Evolutionary conservation across 2,113 vertebrate genomes (phyloP).

Genomic region (Azemiops feae): DNA sequence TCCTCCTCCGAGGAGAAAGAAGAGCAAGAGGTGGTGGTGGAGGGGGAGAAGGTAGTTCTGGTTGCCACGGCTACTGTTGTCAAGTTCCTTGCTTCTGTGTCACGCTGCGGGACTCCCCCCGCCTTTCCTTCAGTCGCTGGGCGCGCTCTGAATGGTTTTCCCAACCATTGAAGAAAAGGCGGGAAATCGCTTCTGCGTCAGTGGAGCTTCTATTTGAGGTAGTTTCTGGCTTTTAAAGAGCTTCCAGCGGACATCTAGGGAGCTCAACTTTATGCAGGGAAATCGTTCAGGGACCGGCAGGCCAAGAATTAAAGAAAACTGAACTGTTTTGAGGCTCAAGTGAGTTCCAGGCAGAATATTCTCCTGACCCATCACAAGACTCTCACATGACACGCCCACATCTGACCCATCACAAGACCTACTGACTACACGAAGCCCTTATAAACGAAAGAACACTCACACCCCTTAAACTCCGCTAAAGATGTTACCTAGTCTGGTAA

Average conservation of each 20-base stretch:
- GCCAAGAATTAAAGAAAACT: background rate
- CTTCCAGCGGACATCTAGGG: background rate
- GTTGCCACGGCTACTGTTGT: background rate
- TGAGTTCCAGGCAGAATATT: background rate
- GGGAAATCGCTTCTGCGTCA: background rate
- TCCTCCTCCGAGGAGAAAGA: background rate
- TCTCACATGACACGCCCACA: too few relatives aligned
- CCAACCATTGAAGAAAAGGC: background rate
- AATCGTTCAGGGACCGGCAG: background rate
- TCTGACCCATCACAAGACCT: too few relatives aligned
- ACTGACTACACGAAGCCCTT: too few relatives aligned
- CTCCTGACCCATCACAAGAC: background rate
- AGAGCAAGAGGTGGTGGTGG: background rate
- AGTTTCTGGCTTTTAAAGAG: background rate
- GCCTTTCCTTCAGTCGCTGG: too few relatives aligned
- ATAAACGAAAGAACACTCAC: too few relatives aligned
- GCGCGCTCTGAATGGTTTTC: background rate
- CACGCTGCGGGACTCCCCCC: background rate
- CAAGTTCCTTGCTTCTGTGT: rapidly evolving
- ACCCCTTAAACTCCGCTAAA: too few relatives aligned
- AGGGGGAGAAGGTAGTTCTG: background rate
- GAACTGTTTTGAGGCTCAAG: background rate
- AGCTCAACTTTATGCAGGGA: background rate
- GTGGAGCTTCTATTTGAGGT: background rate
- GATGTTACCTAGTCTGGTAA: too few relatives aligned